Evolutionary conservation across 2,888 invertebrate species (phyloP).

Genomic region (Andricus curvator): DNA sequence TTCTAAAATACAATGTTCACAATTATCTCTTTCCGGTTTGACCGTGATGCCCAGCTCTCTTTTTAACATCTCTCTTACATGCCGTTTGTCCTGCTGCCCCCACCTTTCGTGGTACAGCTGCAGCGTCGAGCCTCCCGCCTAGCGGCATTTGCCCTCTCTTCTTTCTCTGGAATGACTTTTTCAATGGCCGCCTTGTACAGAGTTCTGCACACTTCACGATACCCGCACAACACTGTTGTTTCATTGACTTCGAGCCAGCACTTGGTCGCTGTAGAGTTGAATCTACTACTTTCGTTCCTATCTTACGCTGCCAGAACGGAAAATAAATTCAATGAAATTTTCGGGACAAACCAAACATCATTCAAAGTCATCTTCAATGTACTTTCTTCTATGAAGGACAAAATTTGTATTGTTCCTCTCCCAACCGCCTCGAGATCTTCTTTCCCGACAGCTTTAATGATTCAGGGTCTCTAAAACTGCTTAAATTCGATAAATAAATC

Average conservation of each 20-base stretch:
- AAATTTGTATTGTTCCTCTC: constrained; percentile 52
- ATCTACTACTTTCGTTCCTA: no score
- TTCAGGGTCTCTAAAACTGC: constrained; percentile 53
- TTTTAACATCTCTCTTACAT: constrained; percentile 62
- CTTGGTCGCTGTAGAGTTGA: constrained; percentile 35
- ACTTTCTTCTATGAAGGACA: constrained; percentile 48
- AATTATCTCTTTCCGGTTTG: no score
- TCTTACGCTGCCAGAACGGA: constrained; percentile 35
- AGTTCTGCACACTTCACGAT: constrained; percentile 55
- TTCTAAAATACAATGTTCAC: no score
- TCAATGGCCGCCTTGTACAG: constrained; percentile 59
- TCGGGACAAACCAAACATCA: constrained; percentile 59
- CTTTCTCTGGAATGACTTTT: constrained; percentile 53
- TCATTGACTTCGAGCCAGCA: constrained; percentile 54
- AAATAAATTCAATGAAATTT: constrained; percentile 61
- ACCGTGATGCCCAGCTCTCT: not conserved
- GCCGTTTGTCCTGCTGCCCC: constrained; percentile 68
- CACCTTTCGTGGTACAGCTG: constrained; percentile 67
- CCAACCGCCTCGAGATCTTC: constrained; percentile 53
- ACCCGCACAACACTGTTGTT: constrained; percentile 49
- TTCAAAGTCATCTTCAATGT: constrained; percentile 52
- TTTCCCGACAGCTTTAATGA: constrained; percentile 57
- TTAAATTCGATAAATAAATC: constrained; percentile 53
- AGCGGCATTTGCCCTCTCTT: constrained; percentile 42
- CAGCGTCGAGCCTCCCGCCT: constrained; percentile 46